These are phyloP conservation scores for Agonopterix subpropinquella DNA, from an alignment of 2,888 invertebrate species.

Conservation along the genomic window DNA sequence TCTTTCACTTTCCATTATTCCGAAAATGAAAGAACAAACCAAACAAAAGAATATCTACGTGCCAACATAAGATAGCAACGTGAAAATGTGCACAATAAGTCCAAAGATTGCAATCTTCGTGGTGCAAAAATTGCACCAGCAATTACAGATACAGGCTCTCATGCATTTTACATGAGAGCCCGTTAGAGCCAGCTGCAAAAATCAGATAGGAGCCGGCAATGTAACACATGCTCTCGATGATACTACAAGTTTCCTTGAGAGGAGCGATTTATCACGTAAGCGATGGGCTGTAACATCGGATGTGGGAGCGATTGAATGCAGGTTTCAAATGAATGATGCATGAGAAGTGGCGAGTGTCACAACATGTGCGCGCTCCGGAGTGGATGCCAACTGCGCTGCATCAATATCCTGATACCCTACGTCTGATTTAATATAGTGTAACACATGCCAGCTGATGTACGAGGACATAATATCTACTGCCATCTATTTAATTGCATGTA, in stretches of 20 bases:
- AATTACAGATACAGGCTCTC: constrained; percentile 31
- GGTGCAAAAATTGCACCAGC: constrained; percentile 18
- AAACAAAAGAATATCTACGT: background rate
- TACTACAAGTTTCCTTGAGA: constrained; percentile 45
- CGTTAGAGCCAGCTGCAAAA: constrained; percentile 39
- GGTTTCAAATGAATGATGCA: constrained; percentile 48
- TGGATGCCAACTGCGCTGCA: constrained; percentile 28
- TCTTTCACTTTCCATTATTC: no score
- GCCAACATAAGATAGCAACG: constrained; percentile 6
- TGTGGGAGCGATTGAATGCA: constrained; percentile 51
- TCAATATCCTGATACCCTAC: constrained; percentile 26
- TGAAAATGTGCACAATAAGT: constrained; percentile 12
- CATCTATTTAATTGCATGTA: no score
- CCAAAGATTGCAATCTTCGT: constrained; percentile 11
- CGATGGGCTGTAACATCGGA: constrained; percentile 28
- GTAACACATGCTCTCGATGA: constrained; percentile 47
- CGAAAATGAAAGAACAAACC: background rate
- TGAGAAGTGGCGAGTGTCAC: constrained; percentile 20
- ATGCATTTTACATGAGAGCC: constrained; percentile 50
- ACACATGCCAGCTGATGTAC: constrained; percentile 30
- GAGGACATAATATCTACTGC: constrained; percentile 3
- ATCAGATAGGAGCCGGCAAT: constrained; percentile 39
- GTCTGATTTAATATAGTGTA: constrained; percentile 38
- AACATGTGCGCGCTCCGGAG: constrained; percentile 4
- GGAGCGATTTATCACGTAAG: constrained; percentile 42